Evolutionary conservation across 2,797 vertebrate genomes (phyloP).

Genomic region (Molossus alvarezi): DNA sequence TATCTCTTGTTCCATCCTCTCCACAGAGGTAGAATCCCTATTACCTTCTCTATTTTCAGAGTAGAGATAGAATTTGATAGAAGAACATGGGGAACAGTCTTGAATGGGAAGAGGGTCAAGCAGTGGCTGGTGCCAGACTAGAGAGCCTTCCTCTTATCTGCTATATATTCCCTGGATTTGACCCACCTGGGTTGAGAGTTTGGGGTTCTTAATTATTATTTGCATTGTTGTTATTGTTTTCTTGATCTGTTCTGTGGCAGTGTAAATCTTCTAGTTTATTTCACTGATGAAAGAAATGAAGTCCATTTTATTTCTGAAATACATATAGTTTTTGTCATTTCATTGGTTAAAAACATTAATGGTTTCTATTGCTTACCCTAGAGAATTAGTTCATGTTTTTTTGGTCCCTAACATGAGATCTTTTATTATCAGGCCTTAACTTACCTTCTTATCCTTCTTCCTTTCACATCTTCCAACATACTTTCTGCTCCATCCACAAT

Average conservation of each 20-base stretch:
- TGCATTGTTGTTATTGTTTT: neutral
- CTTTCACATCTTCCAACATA: neutral
- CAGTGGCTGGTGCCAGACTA: neutral
- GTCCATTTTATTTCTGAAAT: slow-evolving; percentile 18
- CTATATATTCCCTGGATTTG: neutral
- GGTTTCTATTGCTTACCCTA: neutral
- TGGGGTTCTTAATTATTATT: neutral
- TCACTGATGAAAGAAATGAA: neutral
- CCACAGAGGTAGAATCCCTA: neutral
- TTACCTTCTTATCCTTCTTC: neutral
- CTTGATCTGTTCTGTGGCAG: neutral
- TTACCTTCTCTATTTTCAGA: slow-evolving; percentile 59
- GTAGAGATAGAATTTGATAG: slow-evolving; percentile 2
- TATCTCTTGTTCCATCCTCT: slow-evolving; percentile 63
- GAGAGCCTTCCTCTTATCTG: neutral
- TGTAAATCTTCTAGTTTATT: neutral
- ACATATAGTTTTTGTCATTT: slow-evolving; percentile 21
- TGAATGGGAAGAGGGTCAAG: neutral
- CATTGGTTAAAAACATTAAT: neutral
- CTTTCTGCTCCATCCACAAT: neutral
- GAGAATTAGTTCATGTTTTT: neutral
- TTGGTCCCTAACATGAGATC: neutral
- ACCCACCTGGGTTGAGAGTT: slow-evolving; percentile 2
- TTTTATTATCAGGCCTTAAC: neutral
- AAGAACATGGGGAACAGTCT: neutral